Base-by-base conservation (phyloP, 1,140 invertebrate species). In the Rhagoletis zephyria region DNA sequence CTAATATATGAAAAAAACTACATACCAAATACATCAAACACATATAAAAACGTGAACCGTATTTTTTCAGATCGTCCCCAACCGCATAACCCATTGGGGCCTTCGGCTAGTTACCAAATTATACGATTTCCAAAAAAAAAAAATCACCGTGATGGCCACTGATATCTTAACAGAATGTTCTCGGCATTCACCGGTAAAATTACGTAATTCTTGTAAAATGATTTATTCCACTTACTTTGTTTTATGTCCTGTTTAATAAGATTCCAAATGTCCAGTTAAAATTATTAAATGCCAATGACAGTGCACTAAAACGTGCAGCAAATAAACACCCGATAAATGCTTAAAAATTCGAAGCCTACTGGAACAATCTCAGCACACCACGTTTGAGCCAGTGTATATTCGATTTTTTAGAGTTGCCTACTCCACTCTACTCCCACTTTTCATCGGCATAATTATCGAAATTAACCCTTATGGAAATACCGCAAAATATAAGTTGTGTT, bases 311-410 rank as follows among this genome's bases (percentile, higher is more conserved):
- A 74, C 67, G 67, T 45, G 67, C 67, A 74, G 19, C 30, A 74
- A 42, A 48, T 12, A 4, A 67, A 70, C 45, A 48, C 67, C 42
- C 42, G 45, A 74, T 48, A 74, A 74, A 74, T 74, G 40, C 67
- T 74, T 45, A 6, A 74, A 74, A 48, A 6, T 16, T 74, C 42
- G 4, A 45, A 74, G 67, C 5, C 67, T 7, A 48, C 12, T 14
- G 45, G 67, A 74, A 74, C 14, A 74, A n/a, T 74, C 67, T n/a
- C 12, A 48, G 67, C 67, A 74, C 42, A 74, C 67, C 67, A 74
- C 67, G 67, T 48, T 74, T 3, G 42, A 16, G 40, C 3, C 14
- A 48, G 30, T 45, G 67, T 45, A 42, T 74, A 67, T 30, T 30
- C 45, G 40, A 14, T 74, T 74, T 74, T 74, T 74, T 74, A 74